These are phyloP conservation scores for Drosophila ohnishii DNA, from an alignment of 1,140 invertebrate species.

Conservation along the genomic window DNA sequence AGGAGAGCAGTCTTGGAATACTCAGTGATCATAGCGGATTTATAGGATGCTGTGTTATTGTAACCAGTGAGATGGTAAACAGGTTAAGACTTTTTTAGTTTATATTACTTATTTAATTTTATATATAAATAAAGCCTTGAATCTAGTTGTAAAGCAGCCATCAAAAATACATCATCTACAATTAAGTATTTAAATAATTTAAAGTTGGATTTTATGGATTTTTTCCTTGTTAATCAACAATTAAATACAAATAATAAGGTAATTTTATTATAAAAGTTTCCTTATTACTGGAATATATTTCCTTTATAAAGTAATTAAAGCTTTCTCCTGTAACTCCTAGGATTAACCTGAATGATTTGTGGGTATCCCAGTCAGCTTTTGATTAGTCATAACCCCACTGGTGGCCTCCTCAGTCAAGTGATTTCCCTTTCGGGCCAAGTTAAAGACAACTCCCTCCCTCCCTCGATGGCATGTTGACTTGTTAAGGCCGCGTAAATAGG, in stretches of 20 bases:
- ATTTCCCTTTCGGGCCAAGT: conserved; percentile 26
- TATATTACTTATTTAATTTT: not conserved
- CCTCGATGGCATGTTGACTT: conserved; percentile 61
- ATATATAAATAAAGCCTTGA: too few relatives aligned
- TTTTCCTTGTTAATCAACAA: not conserved
- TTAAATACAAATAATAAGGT: not conserved
- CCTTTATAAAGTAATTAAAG: not conserved
- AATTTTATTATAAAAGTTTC: not conserved
- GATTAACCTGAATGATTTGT: not conserved
- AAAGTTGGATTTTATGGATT: not conserved
- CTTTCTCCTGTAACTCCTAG: not conserved
- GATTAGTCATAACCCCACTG: conserved; percentile 1
- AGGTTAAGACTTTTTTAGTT: not conserved
- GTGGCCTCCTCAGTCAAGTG: not conserved
- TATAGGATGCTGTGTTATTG: not conserved
- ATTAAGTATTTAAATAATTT: not conserved
- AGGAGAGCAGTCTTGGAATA: not conserved
- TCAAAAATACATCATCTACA: not conserved
- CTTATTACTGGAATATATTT: not conserved
- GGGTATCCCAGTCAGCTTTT: not conserved
- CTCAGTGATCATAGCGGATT: not conserved
- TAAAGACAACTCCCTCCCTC: conserved; percentile 26
- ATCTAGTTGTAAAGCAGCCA: not conserved
- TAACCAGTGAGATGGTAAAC: not conserved
- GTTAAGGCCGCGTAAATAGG: conserved; percentile 78